A percentile compares a stretch with the other conserved stretches of the same genome.
These are phyloP conservation scores for Drosophila melanocephala DNA, from an alignment of 2,888 invertebrate genomes.

Conservation along the genomic window DNA sequence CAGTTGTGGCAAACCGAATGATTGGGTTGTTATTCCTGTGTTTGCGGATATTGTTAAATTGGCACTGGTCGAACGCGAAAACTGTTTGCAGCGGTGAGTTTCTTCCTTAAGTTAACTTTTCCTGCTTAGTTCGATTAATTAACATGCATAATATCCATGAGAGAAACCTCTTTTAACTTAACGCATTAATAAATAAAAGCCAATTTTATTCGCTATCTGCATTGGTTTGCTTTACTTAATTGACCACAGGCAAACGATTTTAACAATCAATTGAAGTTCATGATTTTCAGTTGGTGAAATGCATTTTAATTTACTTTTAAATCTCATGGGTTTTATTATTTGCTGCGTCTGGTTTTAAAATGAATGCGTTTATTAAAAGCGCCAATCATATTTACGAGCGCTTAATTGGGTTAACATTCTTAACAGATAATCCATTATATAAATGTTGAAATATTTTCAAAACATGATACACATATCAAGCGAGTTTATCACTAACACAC, in stretches of 20 bases:
- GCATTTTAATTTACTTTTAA: constrained; percentile 12
- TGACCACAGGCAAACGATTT: not conserved
- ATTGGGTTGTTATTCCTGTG: constrained; percentile 85
- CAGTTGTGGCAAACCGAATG: constrained; percentile 31
- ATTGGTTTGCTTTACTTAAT: too few species aligned
- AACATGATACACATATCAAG: not conserved
- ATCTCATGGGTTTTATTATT: not conserved
- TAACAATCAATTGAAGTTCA: not conserved
- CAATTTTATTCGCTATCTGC: too few species aligned
- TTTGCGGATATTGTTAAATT: constrained; percentile 86
- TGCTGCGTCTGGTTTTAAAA: not conserved
- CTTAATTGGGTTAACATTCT: not conserved
- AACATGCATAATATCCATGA: not conserved
- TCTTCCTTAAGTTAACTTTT: not conserved
- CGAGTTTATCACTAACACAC: not conserved
- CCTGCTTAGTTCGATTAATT: not conserved
- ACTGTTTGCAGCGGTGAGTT: constrained; percentile 84
- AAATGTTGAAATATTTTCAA: not conserved
- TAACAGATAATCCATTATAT: not conserved
- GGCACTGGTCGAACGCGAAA: constrained; percentile 84
- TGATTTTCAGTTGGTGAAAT: not conserved
- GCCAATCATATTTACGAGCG: not conserved
- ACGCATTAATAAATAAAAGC: not conserved
- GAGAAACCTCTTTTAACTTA: not conserved
- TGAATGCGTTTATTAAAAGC: not conserved